These are phyloP conservation scores for Formicarius rufipectus DNA, from an alignment of 2,113 vertebrate genomes.

Conservation along the genomic window DNA sequence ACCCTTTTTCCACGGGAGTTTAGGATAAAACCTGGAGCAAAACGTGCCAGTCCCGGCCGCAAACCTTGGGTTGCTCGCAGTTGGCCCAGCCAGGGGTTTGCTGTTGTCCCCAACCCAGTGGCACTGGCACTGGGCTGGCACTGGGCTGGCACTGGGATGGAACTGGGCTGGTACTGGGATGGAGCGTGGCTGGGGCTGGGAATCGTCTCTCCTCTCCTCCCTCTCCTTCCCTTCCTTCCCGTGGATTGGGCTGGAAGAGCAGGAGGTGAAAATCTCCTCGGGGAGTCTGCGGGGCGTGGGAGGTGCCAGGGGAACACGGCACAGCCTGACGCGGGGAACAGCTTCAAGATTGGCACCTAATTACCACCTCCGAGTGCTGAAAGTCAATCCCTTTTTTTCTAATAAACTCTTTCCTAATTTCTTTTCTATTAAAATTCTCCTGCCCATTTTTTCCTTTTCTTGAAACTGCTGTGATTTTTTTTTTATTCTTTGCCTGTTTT, in stretches of 20 bases:
- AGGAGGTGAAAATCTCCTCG: background rate
- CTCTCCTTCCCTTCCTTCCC: background rate
- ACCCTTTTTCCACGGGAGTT: rapidly evolving
- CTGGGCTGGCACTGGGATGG: background rate
- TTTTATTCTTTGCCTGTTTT: background rate
- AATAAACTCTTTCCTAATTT: background rate
- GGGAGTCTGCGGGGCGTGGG: too few relatives aligned
- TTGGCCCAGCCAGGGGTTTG: background rate
- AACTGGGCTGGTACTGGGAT: background rate
- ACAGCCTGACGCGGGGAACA: background rate
- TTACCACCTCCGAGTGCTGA: background rate
- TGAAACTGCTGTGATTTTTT: background rate
- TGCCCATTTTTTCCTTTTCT: background rate
- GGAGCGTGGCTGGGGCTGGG: background rate
- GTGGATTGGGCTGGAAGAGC: background rate
- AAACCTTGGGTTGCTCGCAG: background rate
- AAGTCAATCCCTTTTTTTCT: background rate
- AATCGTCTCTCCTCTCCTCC: background rate
- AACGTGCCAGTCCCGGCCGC: background rate
- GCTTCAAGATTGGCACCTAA: background rate
- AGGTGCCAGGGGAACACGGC: background rate
- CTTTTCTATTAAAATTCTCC: background rate
- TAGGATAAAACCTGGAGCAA: background rate
- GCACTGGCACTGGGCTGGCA: background rate
- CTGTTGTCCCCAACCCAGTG: background rate